Conservation (phyloP, 2,888 invertebrate species). For the Drosophila glabriapex region DNA sequence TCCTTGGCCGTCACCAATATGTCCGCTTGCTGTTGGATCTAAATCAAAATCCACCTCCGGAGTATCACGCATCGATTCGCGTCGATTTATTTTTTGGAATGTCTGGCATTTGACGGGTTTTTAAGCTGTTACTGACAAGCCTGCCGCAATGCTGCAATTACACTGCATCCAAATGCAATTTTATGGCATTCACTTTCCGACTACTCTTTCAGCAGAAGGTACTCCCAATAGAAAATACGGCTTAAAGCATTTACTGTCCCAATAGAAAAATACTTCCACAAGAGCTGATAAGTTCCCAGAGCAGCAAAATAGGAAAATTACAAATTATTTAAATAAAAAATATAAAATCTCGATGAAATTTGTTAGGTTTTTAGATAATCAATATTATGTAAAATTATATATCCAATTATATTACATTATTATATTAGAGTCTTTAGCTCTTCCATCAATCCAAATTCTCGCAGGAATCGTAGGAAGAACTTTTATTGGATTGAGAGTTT, state of each 20-base stretch:
- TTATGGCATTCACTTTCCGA: neutral
- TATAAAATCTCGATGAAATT: neutral
- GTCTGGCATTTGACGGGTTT: slow-evolving; percentile 81
- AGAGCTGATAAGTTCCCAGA: neutral
- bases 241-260: neutral
- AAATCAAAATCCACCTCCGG: slow-evolving; percentile 75
- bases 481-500: neutral
- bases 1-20: slow-evolving; percentile 75
- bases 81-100: slow-evolving; percentile 75
- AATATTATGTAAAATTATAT: neutral
- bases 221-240: neutral
- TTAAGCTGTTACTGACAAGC: slow-evolving; percentile 55
- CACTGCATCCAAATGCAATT: slow-evolving; percentile 44
- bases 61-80: slow-evolving; percentile 73
- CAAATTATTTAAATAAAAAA: neutral
- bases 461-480: neutral
- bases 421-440: neutral
- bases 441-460: neutral
- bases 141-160: slow-evolving; percentile 21
- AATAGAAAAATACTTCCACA: neutral
- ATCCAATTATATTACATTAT: too few relatives aligned
- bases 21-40: slow-evolving; percentile 60
- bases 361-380: neutral
- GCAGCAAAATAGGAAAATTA: neutral
- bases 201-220: neutral